Base-by-base conservation (phyloP, 2,888 invertebrate genomes). In the Protonemura montana region DNA sequence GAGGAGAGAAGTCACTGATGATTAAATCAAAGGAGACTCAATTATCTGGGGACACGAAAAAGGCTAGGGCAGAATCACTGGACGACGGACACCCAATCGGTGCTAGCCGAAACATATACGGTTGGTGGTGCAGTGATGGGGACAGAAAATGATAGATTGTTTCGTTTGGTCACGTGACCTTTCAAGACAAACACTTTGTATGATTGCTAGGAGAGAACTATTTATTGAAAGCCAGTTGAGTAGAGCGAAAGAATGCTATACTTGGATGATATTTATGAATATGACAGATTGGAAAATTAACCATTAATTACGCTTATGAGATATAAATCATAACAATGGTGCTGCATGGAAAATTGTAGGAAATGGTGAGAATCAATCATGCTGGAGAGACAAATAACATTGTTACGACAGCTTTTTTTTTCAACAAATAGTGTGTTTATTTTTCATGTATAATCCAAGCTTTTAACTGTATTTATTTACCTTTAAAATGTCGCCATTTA, bases 201-300 rank as follows among this genome's bases (percentile, higher is more conserved):
- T 42, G 83, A 83, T 83, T 83, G 59, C 25, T 10, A 59, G 35
- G 83, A 83, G 30, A 30, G 27, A 29, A 30, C 82, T 28, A 82
- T 35, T 16, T 76, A 78, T 27, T 27, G 78, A 78, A 28, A 78
- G 28, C 7, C 78, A 78, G 78, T 78, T 78, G 78, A 78, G 78
- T 28, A 27, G 13, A 26, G 78, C 78, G 28, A 78, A 78, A 78
- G 78, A 78, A 78, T 78, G 78, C 78, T 59, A 2, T 59, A 59
- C 78, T 27, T 28, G 21, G 78, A 10, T 78, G 25, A 78, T 78
- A 26, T 78, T 78, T 78, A 78, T 35, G 42, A 83, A 42, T 5
- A 83, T 83, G 83, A 83, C 83, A 42, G 83, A 83, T 83, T 41
- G 83, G 42, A 83, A 83, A 83, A 83, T 83, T 83, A 83, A 83